These are phyloP conservation scores for Graptemys geographica DNA, from an alignment of 2,797 vertebrate species.

Conservation along the genomic window DNA sequence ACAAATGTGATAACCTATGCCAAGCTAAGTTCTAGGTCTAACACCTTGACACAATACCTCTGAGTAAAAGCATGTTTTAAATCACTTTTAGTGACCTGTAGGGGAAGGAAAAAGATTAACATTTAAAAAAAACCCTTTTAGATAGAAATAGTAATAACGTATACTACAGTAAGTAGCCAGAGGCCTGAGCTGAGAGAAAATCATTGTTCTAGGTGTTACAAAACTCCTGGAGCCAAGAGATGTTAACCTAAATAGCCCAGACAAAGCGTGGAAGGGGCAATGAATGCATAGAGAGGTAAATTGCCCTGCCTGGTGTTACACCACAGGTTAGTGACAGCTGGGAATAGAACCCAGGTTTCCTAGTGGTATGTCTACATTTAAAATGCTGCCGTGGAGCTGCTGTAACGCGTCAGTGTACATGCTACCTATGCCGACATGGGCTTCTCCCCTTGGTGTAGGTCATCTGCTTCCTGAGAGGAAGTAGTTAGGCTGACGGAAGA, in stretches of 20 bases:
- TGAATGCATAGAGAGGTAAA: background rate
- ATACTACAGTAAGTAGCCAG: background rate
- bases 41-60: background rate
- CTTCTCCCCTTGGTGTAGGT: background rate
- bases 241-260: too few species aligned
- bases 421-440: background rate
- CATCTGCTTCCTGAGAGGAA: background rate
- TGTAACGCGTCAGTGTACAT: background rate
- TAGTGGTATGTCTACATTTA: background rate
- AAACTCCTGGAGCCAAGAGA: background rate
- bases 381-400: background rate
- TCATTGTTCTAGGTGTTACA: background rate
- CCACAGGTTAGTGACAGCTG: background rate
- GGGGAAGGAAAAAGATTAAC: background rate
- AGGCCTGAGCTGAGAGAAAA: background rate
- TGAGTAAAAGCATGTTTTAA: background rate
- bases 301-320: background rate
- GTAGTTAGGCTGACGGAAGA: background rate
- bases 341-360: background rate
- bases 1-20: background rate
- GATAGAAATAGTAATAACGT: background rate
- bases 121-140: background rate
- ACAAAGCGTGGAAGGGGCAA: background rate
- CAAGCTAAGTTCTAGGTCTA: background rate
- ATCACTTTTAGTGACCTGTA: background rate